Conservation (phyloP, 2,113 vertebrate species). For the Regulus satrapa region DNA sequence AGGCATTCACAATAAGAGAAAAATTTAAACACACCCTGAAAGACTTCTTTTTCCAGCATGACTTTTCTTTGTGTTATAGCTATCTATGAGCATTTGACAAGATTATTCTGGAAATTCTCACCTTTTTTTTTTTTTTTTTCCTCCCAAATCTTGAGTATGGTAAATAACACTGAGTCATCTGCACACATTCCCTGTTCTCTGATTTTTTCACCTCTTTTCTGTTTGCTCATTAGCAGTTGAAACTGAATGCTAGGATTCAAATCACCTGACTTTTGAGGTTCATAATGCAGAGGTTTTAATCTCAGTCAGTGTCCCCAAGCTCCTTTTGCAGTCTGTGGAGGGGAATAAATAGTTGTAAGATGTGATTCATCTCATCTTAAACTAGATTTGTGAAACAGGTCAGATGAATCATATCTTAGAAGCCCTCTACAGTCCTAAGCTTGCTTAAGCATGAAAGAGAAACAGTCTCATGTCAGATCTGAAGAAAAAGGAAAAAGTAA, state of each 20-base stretch:
- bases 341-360: slow-evolving; percentile 11
- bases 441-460: slow-evolving; percentile 24
- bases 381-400: slow-evolving; percentile 43
- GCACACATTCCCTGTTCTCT: neutral
- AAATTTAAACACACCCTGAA: neutral
- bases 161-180: neutral
- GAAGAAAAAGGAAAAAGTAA: neutral
- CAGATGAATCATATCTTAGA: slow-evolving; percentile 46
- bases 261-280: slow-evolving; percentile 9
- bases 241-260: neutral
- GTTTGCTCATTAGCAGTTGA: neutral
- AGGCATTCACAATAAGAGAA: neutral
- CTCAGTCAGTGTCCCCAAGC: slow-evolving; percentile 44
- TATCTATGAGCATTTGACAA: neutral
- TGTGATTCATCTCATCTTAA: slow-evolving; percentile 52
- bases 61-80: neutral
- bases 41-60: neutral
- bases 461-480: neutral
- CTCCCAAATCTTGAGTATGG: neutral
- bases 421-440: neutral
- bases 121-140: neutral
- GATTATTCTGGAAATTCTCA: neutral
- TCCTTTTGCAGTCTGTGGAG: slow-evolving; percentile 4
- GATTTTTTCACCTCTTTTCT: neutral
- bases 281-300: slow-evolving; percentile 10